A percentile compares a stretch with the other conserved stretches of the same genome.
Conservation (phyloP, 2,888 invertebrate species). For the Trissolcus japonicus region DNA sequence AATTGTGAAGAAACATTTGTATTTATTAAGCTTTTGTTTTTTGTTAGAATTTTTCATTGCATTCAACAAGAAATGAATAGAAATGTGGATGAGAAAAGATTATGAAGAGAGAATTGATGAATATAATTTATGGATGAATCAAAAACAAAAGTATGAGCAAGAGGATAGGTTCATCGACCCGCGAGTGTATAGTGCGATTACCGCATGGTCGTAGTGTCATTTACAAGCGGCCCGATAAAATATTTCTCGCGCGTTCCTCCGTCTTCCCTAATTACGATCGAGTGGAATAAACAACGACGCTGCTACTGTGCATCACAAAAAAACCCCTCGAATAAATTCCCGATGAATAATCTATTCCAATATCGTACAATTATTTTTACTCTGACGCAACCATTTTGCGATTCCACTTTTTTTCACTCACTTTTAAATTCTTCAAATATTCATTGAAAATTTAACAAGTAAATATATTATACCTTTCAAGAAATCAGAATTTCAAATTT, state of each 20-base stretch:
- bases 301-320: conserved; percentile 13
- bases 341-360: conserved; percentile 12
- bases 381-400: conserved; percentile 9
- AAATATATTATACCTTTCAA: no score
- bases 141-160: conserved; percentile 36
- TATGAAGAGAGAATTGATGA: conserved; percentile 23
- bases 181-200: conserved; percentile 16
- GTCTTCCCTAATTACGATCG: conserved; percentile 26
- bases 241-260: conserved; percentile 27
- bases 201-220: conserved; percentile 38
- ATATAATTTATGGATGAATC: conserved; percentile 31
- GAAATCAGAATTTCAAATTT: no score
- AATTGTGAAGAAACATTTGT: no score
- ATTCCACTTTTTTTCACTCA: not conserved
- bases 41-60: no score
- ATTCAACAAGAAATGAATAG: conserved; percentile 1
- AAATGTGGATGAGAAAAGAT: conserved; percentile 14
- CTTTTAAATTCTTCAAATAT: no score
- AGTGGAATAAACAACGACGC: conserved; percentile 19
- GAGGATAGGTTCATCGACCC: conserved; percentile 13
- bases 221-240: conserved; percentile 35
- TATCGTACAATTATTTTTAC: conserved; percentile 9
- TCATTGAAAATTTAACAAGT: no score
- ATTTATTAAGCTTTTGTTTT: no score
- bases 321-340: conserved; percentile 1